Evolutionary conservation across 2,888 invertebrate genomes (phyloP), one percentile per base, ranked within the genome.

Genomic region (Lepidochitona cinerea): DNA sequence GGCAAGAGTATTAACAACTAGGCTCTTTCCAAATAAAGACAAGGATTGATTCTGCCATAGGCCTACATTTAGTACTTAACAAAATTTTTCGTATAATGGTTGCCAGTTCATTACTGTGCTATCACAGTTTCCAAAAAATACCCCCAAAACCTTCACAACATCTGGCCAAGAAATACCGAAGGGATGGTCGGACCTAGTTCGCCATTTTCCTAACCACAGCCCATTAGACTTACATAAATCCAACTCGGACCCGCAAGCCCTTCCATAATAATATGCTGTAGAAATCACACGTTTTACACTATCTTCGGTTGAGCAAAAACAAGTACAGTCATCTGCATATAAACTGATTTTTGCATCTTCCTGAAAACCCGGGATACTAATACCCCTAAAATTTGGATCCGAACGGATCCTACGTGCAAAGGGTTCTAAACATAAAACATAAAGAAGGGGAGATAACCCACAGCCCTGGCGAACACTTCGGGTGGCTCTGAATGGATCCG

Each of bases 381-480:
- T 12, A 23, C 73, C 73, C 14, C 35, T 26, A 23, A 70, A 65
- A 4, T 65, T 26, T 2, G 64, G 41, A 2, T 73, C 65, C 1
- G 37, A 33, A 23, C 70, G 52, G 3, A 73, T 65, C 14, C 7
- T 7, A 36, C n/a, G 7, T 26, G 70, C 37, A 1, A 73, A 35
- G 3, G 73, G 69, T 49, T 73, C 73, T 14, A 66, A 29, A 36
- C 66, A 66, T 2, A 66, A 49, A 35, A 70, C 73, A 53, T 69
- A 70, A 6, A 70, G 53, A 6, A 73, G 37, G 14, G 53, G 52
- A 4, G 66, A 70, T 32, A 73, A n/a, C 3, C 71, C 41, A 26
- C 73, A 73, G 18, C 73, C 73, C 53, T 73, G 73, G n/a, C 73
- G 52, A 4, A 73, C 69, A 14, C 73, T 68, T 9, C 70, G 37